phyloP scores from a whole-genome alignment of 2,888 invertebrate species.

The Adelognathus sp. region DNA sequence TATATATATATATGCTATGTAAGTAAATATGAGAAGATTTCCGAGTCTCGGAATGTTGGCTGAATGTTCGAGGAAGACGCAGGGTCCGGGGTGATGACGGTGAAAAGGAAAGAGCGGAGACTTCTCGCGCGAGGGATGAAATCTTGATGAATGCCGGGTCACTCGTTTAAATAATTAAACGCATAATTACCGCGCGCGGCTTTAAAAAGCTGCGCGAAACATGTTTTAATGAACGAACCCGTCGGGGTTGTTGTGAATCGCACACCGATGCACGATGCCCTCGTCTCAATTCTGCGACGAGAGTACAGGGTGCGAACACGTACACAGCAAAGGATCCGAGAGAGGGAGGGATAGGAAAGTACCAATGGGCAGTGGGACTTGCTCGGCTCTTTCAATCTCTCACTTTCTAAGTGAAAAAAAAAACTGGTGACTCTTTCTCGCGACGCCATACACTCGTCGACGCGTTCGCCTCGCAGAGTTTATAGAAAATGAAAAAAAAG shows the following conservation, averaged over 20 bases:
- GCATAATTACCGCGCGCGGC: conserved; percentile 74
- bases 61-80: conserved; percentile 7
- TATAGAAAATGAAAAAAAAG: conserved; percentile 9
- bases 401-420: conserved; percentile 10
- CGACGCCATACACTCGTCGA: conserved; percentile 9
- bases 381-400: background rate
- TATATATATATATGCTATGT: background rate
- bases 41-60: conserved; percentile 30
- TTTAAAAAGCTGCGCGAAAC: conserved; percentile 59
- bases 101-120: conserved; percentile 23
- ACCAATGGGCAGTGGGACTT: conserved; percentile 28
- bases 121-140: conserved; percentile 54
- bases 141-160: conserved; percentile 74
- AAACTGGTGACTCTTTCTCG: background rate
- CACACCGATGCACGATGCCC: background rate
- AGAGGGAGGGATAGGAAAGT: conserved; percentile 24
- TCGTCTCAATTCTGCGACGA: conserved; percentile 4
- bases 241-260: conserved; percentile 11
- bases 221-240: conserved; percentile 76
- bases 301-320: background rate
- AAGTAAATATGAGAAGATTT: conserved; percentile 32
- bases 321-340: background rate
- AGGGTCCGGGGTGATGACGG: conserved; percentile 36
- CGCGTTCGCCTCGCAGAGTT: conserved; percentile 13
- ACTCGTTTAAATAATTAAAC: conserved; percentile 79